Evolutionary conservation across 2,113 vertebrate genomes (phyloP).

Genomic region (Choloepus hoffmanni): DNA sequence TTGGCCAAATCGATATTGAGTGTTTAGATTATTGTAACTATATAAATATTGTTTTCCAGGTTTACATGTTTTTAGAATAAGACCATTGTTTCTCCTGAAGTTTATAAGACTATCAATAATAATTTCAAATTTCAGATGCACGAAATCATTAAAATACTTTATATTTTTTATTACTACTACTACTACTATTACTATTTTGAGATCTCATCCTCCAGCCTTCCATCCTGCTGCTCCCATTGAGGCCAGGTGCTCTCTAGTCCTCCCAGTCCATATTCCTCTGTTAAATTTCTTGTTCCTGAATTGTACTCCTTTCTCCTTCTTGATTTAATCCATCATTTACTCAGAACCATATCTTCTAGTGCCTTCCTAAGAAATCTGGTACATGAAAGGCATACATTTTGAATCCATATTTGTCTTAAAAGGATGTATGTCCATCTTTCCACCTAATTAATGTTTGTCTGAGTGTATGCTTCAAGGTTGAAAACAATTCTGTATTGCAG

Average conservation of each 20-base stretch:
- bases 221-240: not conserved
- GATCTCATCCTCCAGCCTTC: not conserved
- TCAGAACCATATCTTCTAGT: not conserved
- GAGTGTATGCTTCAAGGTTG: not conserved
- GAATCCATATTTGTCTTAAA: not conserved
- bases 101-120: not conserved
- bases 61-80: not conserved
- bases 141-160: not conserved
- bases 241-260: fast-evolving
- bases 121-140: not conserved
- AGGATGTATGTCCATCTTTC: not conserved
- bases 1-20: not conserved
- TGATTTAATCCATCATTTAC: not conserved
- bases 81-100: not conserved
- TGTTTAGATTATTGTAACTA: not conserved
- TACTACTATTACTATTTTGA: too few relatives aligned
- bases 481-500: not conserved
- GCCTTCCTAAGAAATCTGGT: not conserved
- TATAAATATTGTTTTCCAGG: not conserved
- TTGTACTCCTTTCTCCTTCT: not conserved
- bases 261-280: not conserved
- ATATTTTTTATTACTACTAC: not conserved
- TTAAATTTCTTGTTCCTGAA: not conserved
- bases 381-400: not conserved
- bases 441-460: not conserved